Base-by-base conservation (phyloP, 2,113 vertebrate genomes). In the Echinops telfairi region DNA sequence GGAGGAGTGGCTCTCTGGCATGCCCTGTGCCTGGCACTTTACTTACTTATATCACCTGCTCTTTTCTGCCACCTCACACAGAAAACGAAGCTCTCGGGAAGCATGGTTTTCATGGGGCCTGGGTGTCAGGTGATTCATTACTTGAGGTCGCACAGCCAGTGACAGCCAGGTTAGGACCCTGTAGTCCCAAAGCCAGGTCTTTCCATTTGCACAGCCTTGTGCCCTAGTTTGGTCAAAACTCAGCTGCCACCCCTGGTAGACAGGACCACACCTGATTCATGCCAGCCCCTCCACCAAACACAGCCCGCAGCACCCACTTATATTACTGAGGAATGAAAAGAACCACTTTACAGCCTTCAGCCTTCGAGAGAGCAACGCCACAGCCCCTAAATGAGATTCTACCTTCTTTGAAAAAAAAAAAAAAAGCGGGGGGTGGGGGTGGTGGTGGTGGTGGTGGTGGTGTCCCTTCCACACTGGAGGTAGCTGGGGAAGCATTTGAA, bases 381-480 rank as follows among this genome's bases (percentile, higher is more conserved):
- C 38, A 22, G 58, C 73, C 5, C 68, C 40, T 27, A 73, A 95
- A 80, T 66, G 71, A 90, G 87, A 93, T n/a, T 33, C 19, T 75
- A 58, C 83, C 73, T 82, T 88, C n/a, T 94, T 95, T 79, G 23
- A 76, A 94, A 53, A 53, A 53, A 14, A 11, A 47, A 47, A 47
- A 47, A 5, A 47, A 88, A 95, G 27, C n/a, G n/a, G n/a, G n/a
- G n/a, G n/a, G n/a, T n/a, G n/a, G n/a, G n/a, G n/a, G n/a, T n/a
- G n/a, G n/a, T n/a, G n/a, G n/a, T n/a, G n/a, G n/a, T n/a, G n/a
- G n/a, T n/a, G n/a, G n/a, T n/a, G 40, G 40, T 3, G 40, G 40
- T 23, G 57, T 40, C 90, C 57, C 94, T 94, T 79, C 78, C n/a
- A 87, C n/a, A 57, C 68, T 76, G 7, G 36, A 75, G 81, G 29